Conservation (phyloP, 2,113 vertebrate genomes). For the Gopherus evgoodei region DNA sequence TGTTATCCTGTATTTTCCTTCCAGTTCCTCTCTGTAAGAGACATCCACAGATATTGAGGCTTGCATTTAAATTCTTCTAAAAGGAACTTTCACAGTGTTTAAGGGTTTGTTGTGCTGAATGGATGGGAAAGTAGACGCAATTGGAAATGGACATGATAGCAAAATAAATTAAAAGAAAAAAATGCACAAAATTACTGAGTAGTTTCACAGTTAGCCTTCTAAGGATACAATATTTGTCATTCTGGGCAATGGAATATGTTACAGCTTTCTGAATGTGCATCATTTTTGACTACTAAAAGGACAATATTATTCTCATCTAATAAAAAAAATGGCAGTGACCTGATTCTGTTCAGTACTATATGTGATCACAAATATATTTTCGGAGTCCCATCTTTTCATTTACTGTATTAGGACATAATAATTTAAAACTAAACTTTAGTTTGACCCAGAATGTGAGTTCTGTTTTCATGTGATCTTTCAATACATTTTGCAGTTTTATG, state of each 20-base stretch:
- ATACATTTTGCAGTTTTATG: background rate
- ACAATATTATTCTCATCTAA: background rate
- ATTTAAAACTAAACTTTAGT: background rate
- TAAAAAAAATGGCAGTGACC: background rate
- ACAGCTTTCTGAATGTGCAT: background rate
- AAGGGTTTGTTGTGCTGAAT: background rate
- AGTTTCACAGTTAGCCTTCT: background rate
- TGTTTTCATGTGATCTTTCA: background rate
- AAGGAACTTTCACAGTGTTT: background rate
- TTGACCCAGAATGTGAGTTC: background rate
- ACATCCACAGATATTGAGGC: background rate
- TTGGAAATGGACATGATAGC: background rate
- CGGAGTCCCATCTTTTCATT: background rate
- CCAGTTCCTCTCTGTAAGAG: constrained; percentile 24
- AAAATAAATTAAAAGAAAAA: background rate
- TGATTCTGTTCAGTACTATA: background rate
- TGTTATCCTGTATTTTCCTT: constrained; percentile 60
- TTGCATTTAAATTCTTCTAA: constrained; percentile 50
- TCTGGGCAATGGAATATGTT: background rate
- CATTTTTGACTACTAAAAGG: background rate
- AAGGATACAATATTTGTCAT: background rate
- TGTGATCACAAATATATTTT: background rate
- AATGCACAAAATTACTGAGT: background rate
- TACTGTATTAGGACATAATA: background rate
- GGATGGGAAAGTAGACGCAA: background rate